Base-by-base conservation (phyloP, 2,888 invertebrate genomes). In the Tetranychus truncatus region DNA sequence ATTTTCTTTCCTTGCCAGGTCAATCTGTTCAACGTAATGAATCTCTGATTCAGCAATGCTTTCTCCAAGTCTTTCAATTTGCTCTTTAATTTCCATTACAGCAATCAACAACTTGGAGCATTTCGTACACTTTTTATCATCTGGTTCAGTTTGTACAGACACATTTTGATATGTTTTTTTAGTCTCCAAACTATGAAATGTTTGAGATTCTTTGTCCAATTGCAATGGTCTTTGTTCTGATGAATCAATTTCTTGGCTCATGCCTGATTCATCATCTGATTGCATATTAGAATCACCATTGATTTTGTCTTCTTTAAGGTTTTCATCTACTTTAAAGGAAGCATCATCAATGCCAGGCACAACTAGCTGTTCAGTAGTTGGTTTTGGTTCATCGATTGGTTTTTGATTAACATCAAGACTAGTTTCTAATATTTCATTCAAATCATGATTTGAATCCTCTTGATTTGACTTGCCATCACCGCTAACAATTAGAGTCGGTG, bases 1-100 rank as follows among this genome's bases (percentile, higher is more conserved):
- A 21, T 76, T 74, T 45, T 76, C 76, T 15, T 55, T 24, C 45
- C 74, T 45, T 21, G 74, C 46, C 3, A 71, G n/a, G 24, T 74
- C 20, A 34, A 74, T 71, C 6, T 71, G 45, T 45, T 76, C 55
- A 15, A 20, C 3, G 45, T 44, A 76, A 11, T 71, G 66, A 8
- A 20, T 46, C 69, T 76, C 76, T 18, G 74, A 66, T n/a, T 67
- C 34, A 55, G 11, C 71, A 9, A 76, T 65, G 71, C 55, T 71
- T 45, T 74, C 6, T 18, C 67, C 69, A 9, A 76, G 55, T 15
- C 65, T 69, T 20, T 76, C 21, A 15, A 76, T 24, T 7, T 71
- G 55, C 67, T 73, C 46, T 67, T 75, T 21, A 18, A 73, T 34
- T 4, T 73, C 73, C 46, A 65, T 55, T 9, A 75, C 21, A 45